Conservation (phyloP, 2,888 invertebrate genomes). For the Chrysolina oricalcia region DNA sequence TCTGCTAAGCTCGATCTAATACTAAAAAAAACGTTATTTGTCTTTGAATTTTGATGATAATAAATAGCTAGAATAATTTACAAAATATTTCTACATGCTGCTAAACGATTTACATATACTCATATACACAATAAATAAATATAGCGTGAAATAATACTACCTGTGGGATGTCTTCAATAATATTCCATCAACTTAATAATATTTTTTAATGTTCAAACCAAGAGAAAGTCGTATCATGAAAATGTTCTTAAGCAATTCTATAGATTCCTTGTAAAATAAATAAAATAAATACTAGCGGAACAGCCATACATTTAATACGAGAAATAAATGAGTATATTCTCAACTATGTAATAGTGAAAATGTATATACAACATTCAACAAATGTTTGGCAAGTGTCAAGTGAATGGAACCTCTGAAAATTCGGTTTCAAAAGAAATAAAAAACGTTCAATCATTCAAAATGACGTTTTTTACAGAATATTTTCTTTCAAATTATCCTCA, state of each 20-base stretch:
- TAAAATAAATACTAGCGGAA: slow-evolving; percentile 12
- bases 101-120: slow-evolving; percentile 61
- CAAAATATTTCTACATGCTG: slow-evolving; percentile 50
- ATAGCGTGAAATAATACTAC: slow-evolving; percentile 49
- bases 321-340: slow-evolving; percentile 36
- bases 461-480: not conserved
- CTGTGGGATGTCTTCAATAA: slow-evolving; percentile 32
- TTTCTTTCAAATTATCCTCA: not conserved
- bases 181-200: slow-evolving; percentile 27
- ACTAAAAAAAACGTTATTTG: slow-evolving; percentile 59
- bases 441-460: not conserved
- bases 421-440: not conserved
- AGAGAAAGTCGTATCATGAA: not conserved
- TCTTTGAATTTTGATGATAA: slow-evolving; percentile 57
- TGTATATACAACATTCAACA: slow-evolving; percentile 36
- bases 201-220: slow-evolving; percentile 12
- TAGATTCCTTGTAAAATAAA: not conserved
- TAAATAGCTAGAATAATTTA: slow-evolving; percentile 58
- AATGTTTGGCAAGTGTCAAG: slow-evolving; percentile 37
- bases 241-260: not conserved
- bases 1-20: slow-evolving; percentile 63
- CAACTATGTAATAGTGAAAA: slow-evolving; percentile 32
- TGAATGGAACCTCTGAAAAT: not conserved
- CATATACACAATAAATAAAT: slow-evolving; percentile 53
- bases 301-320: slow-evolving; percentile 28